Conservation (phyloP, 1,140 invertebrate genomes). For the Ceratina calcarata region DNA sequence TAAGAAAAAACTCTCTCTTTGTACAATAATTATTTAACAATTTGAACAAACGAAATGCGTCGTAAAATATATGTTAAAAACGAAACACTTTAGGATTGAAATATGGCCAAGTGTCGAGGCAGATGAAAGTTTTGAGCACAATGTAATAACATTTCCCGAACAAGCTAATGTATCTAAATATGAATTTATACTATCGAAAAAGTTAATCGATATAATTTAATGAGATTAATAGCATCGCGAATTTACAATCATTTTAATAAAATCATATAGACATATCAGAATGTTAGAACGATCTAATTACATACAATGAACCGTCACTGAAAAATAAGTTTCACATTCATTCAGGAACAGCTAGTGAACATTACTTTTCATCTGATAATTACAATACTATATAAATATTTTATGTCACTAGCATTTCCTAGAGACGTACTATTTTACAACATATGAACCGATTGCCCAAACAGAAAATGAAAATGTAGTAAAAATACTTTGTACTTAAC, state of each 20-base stretch:
- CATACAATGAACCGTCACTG: slow-evolving; percentile 24
- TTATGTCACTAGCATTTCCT: slow-evolving; percentile 33
- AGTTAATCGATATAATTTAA: slow-evolving; percentile 27
- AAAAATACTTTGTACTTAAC: background rate
- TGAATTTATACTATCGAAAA: slow-evolving; percentile 32
- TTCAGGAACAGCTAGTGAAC: slow-evolving; percentile 50
- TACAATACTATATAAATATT: background rate
- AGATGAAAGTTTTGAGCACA: slow-evolving; percentile 28
- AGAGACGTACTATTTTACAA: slow-evolving; percentile 21
- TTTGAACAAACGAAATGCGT: background rate
- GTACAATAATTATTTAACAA: background rate
- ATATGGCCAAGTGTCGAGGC: slow-evolving; percentile 54
- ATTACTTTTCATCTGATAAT: background rate
- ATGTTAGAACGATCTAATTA: slow-evolving; percentile 22
- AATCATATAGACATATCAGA: slow-evolving; percentile 53
- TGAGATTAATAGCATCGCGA: slow-evolving; percentile 1
- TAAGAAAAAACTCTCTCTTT: background rate
- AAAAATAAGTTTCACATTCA: slow-evolving; percentile 32
- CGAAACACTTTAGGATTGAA: background rate
- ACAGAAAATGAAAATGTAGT: slow-evolving; percentile 15
- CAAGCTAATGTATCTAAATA: slow-evolving; percentile 60
- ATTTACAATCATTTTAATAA: slow-evolving; percentile 4
- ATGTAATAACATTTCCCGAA: slow-evolving; percentile 3
- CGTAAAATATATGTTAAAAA: background rate
- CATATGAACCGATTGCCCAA: slow-evolving; percentile 24